These are phyloP conservation scores for Epizoanthus rinbou DNA, from an alignment of 92 coral and sea anemone species.

Conservation along the genomic window DNA sequence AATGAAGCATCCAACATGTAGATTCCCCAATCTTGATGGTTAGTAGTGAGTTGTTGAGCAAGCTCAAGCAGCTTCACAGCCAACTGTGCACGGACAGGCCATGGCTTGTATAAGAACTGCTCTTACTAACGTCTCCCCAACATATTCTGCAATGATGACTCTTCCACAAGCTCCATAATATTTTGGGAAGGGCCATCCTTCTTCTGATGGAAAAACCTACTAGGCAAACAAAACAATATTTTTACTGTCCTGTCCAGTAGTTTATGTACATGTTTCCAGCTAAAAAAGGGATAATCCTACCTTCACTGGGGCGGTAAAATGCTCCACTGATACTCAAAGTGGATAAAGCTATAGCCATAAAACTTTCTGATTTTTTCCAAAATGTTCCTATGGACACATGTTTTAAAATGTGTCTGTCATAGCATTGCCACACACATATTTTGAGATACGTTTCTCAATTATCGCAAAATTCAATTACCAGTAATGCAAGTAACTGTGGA, in stretches of 20 bases:
- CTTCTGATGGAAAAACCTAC: slow-evolving; percentile 70
- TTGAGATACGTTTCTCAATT: no score
- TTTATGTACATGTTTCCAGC: no score
- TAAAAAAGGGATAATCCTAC: no score
- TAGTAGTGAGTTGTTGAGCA: slow-evolving; percentile 66
- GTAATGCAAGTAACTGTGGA: no score
- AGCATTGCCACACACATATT: background rate
- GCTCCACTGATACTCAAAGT: no score
- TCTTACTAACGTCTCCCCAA: slow-evolving; percentile 68
- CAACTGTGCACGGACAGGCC: slow-evolving; percentile 73
- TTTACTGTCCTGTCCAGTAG: no score
- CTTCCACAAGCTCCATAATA: slow-evolving; percentile 92
- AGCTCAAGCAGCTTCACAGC: slow-evolving; percentile 71
- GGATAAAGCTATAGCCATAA: no score
- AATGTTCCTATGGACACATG: background rate
- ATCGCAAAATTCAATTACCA: no score
- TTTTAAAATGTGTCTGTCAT: background rate
- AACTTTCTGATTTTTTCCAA: no score
- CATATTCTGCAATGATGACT: slow-evolving; percentile 74
- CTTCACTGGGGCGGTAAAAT: no score
- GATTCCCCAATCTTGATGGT: slow-evolving; percentile 70
- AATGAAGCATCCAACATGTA: slow-evolving; percentile 72
- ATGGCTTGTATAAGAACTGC: slow-evolving; percentile 51
- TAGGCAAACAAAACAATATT: background rate
- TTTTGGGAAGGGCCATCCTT: slow-evolving; percentile 85